Conservation (phyloP, 1,140 invertebrate species). For the Procambarus virginalis region DNA sequence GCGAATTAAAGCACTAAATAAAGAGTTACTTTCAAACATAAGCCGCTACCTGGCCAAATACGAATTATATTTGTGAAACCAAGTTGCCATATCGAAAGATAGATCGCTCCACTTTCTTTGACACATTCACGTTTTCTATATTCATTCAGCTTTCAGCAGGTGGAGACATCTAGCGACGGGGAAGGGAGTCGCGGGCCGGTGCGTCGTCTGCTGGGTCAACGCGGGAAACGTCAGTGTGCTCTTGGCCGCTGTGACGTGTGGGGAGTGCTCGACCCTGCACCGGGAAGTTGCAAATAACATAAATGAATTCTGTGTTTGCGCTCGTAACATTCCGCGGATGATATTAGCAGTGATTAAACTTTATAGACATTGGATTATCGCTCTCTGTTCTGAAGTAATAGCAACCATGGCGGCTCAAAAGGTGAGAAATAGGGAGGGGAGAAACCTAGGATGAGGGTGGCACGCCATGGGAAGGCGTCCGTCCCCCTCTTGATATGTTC, state of each 20-base stretch:
- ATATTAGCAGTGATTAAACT: not conserved
- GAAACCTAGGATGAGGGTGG: not conserved
- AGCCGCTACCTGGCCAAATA: too few relatives aligned
- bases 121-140: not conserved
- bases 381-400: not conserved
- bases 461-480: slow-evolving; percentile 3
- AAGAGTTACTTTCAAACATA: too few relatives aligned
- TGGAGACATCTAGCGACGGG: not conserved
- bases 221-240: slow-evolving; percentile 16
- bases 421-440: not conserved
- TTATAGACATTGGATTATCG: not conserved
- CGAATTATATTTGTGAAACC: not conserved
- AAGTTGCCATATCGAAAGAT: not conserved
- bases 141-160: not conserved
- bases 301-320: not conserved
- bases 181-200: not conserved
- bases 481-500: not conserved
- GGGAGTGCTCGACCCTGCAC: not conserved
- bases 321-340: not conserved
- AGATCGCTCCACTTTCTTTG: not conserved
- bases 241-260: not conserved
- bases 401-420: slow-evolving; percentile 1
- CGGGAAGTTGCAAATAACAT: not conserved
- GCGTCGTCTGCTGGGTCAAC: slow-evolving; percentile 7
- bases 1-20: too few relatives aligned